Percentiles rank a stretch among this genome's conserved stretches.
Conservation (phyloP, 2,797 vertebrate species). For the Erithacus rubecula region DNA sequence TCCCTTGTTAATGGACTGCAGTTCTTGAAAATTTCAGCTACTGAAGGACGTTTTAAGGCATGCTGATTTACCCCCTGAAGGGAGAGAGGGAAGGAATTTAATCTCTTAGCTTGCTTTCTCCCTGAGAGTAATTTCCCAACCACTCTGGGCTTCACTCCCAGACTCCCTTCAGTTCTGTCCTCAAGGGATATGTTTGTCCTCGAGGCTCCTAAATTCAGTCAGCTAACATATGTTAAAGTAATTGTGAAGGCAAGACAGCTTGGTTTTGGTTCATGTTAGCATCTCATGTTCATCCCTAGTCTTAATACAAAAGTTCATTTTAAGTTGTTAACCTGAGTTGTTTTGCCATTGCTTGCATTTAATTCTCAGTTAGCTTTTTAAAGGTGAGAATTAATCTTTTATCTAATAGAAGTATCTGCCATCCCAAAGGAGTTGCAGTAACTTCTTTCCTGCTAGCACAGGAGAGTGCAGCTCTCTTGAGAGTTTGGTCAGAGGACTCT, state of each 20-base stretch:
- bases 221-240: constrained; percentile 1
- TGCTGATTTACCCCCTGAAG: background rate
- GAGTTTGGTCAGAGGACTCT: background rate
- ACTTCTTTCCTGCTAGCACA: background rate
- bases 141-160: constrained; percentile 16
- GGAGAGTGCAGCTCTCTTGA: background rate
- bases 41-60: background rate
- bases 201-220: background rate
- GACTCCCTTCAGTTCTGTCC: background rate
- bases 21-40: background rate
- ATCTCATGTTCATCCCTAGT: background rate
- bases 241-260: background rate
- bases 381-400: background rate
- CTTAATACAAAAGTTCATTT: background rate
- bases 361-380: background rate
- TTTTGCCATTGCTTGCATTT: background rate
- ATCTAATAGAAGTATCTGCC: background rate
- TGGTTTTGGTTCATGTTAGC: background rate
- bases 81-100: background rate
- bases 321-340: background rate
- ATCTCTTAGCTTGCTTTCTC: background rate
- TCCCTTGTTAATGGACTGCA: background rate
- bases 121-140: background rate
- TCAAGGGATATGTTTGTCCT: constrained; percentile 10
- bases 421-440: background rate